Evolutionary conservation across 2,113 vertebrate species (phyloP).

Genomic region (Cynoglossus semilaevis): DNA sequence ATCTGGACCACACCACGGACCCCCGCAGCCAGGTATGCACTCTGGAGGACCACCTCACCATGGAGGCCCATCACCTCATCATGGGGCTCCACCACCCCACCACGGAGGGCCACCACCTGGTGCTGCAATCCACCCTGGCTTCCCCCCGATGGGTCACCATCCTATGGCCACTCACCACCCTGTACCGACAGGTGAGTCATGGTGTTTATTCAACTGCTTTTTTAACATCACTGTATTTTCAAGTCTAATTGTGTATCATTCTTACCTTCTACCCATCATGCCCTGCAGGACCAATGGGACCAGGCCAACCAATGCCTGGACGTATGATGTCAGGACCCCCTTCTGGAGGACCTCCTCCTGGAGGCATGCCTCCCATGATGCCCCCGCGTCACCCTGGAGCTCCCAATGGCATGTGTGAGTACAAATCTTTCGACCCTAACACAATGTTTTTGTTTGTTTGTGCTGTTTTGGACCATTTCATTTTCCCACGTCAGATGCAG

Average conservation of each 20-base stretch:
- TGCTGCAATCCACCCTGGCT: constrained; percentile 79
- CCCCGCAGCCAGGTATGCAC: constrained; percentile 66
- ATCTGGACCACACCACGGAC: constrained; percentile 62
- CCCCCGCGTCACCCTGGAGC: constrained; percentile 86
- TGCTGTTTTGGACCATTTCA: not conserved
- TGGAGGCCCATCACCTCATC: constrained; percentile 67
- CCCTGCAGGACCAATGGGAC: constrained; percentile 83
- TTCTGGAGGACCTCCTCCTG: constrained; percentile 63
- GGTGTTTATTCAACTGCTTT: too few relatives aligned
- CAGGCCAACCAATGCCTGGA: constrained; percentile 81
- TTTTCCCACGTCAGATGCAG: not conserved
- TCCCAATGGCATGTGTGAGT: constrained; percentile 95
- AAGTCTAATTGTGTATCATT: not conserved
- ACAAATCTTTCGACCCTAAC: not conserved
- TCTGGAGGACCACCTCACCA: constrained; percentile 67
- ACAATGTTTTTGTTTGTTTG: not conserved
- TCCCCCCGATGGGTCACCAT: constrained; percentile 87
- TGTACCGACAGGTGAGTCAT: constrained; percentile 81
- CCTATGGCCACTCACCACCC: constrained; percentile 90
- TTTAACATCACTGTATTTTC: too few relatives aligned
- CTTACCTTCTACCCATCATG: not conserved
- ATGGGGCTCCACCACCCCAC: constrained; percentile 57
- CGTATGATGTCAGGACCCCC: constrained; percentile 82
- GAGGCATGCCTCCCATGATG: constrained; percentile 82
- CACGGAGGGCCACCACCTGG: constrained; percentile 81